Evolutionary conservation across 2,113 vertebrate genomes (phyloP).

Genomic region (Calypte anna): DNA sequence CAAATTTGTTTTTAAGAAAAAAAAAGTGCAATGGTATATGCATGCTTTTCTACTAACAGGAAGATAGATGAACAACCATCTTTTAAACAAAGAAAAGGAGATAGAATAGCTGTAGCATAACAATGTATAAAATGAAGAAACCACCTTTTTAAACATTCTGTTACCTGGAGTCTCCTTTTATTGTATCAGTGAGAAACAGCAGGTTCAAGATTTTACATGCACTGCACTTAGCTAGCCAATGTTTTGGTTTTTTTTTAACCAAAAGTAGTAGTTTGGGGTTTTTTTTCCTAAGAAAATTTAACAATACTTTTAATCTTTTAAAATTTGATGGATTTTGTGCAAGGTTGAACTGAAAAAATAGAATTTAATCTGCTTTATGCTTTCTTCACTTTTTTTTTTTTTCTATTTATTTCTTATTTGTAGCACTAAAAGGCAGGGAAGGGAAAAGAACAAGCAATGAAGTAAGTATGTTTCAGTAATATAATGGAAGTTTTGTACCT

Average conservation of each 20-base stretch:
- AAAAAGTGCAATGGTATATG: not conserved
- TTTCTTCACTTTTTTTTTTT: not conserved
- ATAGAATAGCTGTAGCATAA: not conserved
- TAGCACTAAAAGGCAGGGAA: not conserved
- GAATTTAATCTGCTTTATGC: not conserved
- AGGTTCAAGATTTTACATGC: not conserved
- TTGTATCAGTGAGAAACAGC: not conserved
- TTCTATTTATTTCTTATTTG: not conserved
- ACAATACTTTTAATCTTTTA: not conserved
- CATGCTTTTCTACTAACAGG: not conserved
- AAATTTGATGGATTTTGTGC: not conserved
- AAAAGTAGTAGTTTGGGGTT: not conserved
- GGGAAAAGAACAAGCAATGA: conserved; percentile 1
- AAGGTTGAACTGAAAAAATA: not conserved
- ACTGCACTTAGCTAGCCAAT: not conserved
- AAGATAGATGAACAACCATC: not conserved
- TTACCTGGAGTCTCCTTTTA: not conserved
- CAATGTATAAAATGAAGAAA: not conserved
- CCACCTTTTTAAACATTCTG: not conserved
- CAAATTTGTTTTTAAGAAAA: conserved; percentile 3
- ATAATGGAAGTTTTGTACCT: not conserved
- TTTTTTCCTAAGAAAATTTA: not conserved
- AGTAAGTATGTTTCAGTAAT: not conserved
- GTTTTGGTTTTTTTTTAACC: not conserved
- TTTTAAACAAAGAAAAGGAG: conserved; percentile 4